Percentiles rank a stretch among this genome's conserved stretches.
phyloP scores from a whole-genome alignment of 2,888 invertebrate genomes.

The Mythimna loreyi region DNA sequence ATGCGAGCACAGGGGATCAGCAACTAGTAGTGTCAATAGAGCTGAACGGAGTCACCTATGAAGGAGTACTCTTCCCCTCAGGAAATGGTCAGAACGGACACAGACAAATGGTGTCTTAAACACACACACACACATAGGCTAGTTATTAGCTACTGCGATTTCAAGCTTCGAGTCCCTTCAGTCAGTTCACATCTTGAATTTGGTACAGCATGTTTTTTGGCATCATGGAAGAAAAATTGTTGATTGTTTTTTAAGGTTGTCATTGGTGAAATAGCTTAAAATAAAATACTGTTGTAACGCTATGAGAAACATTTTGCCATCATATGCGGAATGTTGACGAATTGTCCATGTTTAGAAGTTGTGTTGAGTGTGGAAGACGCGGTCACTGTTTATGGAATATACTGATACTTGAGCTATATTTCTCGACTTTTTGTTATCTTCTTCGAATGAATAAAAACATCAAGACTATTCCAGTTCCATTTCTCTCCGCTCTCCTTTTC shows the following conservation, averaged over 20 bases:
- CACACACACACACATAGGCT: constrained; percentile 34
- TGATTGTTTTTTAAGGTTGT: background rate
- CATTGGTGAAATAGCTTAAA: background rate
- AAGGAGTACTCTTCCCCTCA: constrained; percentile 96
- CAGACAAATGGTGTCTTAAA: constrained; percentile 87
- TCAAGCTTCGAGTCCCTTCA: constrained; percentile 40
- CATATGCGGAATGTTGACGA: constrained; percentile 61
- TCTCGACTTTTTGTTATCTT: background rate
- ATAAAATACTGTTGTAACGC: background rate
- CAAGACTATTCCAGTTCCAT: constrained; percentile 43
- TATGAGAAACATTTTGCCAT: constrained; percentile 10
- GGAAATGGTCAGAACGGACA: constrained; percentile 85
- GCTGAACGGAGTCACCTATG: constrained; percentile 98
- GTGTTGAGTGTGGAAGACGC: constrained; percentile 28
- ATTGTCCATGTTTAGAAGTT: constrained; percentile 66
- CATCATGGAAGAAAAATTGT: background rate
- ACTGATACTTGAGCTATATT: background rate
- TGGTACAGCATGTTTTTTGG: background rate
- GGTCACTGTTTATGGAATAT: constrained; percentile 19
- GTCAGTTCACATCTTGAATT: constrained; percentile 1
- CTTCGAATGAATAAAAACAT: background rate
- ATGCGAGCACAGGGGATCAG: constrained; percentile 95
- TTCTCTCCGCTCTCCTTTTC: constrained; percentile 59
- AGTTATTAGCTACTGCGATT: constrained; percentile 39
- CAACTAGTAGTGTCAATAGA: constrained; percentile 98